Conservation (phyloP, 2,888 invertebrate genomes). For the Hirtodrosophila confusa region DNA sequence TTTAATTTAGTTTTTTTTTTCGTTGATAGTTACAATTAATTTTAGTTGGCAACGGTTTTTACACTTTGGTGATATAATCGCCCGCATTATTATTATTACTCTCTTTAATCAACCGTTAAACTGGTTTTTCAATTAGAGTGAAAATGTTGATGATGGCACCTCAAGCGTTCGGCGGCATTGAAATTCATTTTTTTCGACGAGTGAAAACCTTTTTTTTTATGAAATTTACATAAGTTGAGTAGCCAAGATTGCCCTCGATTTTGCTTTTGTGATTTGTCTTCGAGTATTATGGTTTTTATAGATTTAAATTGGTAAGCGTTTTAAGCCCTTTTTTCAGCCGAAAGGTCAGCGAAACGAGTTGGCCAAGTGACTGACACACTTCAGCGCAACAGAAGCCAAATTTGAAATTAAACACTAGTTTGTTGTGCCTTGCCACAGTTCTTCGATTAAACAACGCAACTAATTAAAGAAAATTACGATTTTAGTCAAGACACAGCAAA, state of each 20-base stretch:
- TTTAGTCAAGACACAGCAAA: constrained; percentile 4
- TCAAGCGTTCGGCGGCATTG: constrained; percentile 50
- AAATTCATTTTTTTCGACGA: constrained; percentile 53
- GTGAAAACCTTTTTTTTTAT: constrained; percentile 68
- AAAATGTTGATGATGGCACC: constrained; percentile 74
- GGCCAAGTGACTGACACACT: constrained; percentile 43
- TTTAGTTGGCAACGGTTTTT: constrained; percentile 51
- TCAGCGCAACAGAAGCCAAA: constrained; percentile 14
- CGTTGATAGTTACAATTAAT: constrained; percentile 67
- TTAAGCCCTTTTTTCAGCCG: constrained; percentile 26
- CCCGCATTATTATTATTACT: constrained; percentile 48
- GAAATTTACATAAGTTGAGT: constrained; percentile 71
- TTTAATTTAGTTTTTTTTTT: constrained; percentile 6
- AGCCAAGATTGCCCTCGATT: constrained; percentile 66
- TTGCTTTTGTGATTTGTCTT: constrained; percentile 36
- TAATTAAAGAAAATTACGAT: constrained; percentile 35
- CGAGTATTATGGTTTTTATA: constrained; percentile 33
- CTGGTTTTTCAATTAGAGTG: constrained; percentile 80
- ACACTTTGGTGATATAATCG: constrained; percentile 67
- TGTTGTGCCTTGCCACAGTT: constrained; percentile 33
- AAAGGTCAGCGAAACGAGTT: constrained; percentile 48
- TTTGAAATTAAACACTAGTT: background rate
- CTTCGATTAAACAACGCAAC: constrained; percentile 43
- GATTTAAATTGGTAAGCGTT: constrained; percentile 46
- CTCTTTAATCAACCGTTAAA: constrained; percentile 72